Base-by-base conservation (phyloP, 2,113 vertebrate species). In the Crotalus viridis region DNA sequence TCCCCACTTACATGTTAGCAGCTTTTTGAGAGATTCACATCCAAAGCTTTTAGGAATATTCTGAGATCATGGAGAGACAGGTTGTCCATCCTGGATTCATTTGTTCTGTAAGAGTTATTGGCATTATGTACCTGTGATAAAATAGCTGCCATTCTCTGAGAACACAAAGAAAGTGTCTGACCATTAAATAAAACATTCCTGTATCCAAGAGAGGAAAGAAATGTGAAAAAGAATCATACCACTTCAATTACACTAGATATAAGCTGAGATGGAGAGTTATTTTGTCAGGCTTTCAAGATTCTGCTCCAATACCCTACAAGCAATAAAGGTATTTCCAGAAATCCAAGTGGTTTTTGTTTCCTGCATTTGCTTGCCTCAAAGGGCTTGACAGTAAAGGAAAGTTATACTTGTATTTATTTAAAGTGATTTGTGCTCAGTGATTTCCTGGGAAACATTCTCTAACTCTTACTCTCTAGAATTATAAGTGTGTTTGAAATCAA, bases 331-430 rank as follows among this genome's bases (percentile, higher is more conserved):
- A 43, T 81, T 81, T 81, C 33, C 33, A 81, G 33, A 81, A 81
- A 81, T 81, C 33, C 74, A 81, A 39, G 69, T 81, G 33, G 6
- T 81, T 21, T 81, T 81, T 81, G 19, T 81, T 81, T 81, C 74
- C 33, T 21, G 39, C 9, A 33, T 81, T 81, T 43, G 33, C 33
- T 39, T 81, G 33, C 69, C 33, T 81, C 33, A 39, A 39, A 81
- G 33, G 69, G 69, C 33, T 81, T 81, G 33, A 81, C 21, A 8
- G 51, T 61, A 46, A 96, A 94, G 90, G 1, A 90, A 57, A 94
- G 85, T 87, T 52, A 89, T 59, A 26, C 64, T n/a, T 69, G 64
- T 69, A 69, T 74, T 39, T 81, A 81, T 33, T 81, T 39, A 81
- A 81, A 81, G 33, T 43, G 74, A 87, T 51, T 87, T 87, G 46